Conservation (phyloP, 2,797 vertebrate species). For the Huso huso region DNA sequence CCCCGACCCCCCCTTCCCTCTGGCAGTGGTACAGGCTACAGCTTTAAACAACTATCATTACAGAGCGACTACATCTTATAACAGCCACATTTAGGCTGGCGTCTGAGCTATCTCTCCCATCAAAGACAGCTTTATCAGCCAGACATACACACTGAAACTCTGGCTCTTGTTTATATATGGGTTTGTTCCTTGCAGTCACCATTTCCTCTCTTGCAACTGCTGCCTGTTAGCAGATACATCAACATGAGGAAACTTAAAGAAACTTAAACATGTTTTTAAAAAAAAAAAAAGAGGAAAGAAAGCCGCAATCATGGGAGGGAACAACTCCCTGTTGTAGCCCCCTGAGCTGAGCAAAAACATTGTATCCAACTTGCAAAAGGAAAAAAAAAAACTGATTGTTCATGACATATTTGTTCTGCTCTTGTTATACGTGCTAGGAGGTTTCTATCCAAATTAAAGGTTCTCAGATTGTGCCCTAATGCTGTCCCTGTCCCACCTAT, state of each 20-base stretch:
- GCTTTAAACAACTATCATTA: conserved; percentile 55
- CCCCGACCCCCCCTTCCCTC: not conserved
- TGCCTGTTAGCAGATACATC: conserved; percentile 1
- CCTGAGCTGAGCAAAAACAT: no score
- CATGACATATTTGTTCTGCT: no score
- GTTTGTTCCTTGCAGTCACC: not conserved
- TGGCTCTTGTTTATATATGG: conserved; percentile 35
- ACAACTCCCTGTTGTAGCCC: no score
- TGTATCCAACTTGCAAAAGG: no score
- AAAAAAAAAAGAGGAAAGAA: no score
- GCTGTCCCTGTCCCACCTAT: no score
- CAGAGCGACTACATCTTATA: conserved; percentile 49
- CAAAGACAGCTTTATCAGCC: conserved; percentile 65
- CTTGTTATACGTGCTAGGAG: no score
- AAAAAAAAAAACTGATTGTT: no score
- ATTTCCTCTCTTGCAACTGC: conserved; percentile 1
- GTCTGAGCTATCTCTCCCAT: conserved; percentile 66
- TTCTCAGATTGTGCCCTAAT: no score
- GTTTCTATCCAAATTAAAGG: no score
- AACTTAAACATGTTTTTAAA: no score
- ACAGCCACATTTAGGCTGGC: conserved; percentile 61
- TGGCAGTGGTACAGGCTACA: conserved; percentile 30
- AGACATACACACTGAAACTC: conserved; percentile 57
- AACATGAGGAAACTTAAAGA: conserved; percentile 19
- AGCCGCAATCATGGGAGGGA: no score